Conservation (phyloP, 2,797 vertebrate genomes). For the Protonibea diacanthus region DNA sequence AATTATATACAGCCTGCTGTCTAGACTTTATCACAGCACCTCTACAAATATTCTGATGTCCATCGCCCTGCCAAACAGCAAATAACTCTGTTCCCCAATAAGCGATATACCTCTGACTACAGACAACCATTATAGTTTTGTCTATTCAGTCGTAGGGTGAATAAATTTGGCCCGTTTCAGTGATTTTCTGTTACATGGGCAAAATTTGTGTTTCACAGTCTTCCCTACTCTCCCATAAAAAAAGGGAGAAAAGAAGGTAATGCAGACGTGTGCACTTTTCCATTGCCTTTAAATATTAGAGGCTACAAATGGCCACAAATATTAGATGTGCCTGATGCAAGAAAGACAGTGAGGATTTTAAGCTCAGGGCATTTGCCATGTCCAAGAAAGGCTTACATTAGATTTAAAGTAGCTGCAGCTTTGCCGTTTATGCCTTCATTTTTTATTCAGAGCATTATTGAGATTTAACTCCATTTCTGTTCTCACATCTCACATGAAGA, state of each 20-base stretch:
- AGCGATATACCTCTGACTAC: background rate
- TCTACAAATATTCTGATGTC: constrained; percentile 53
- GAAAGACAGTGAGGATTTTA: background rate
- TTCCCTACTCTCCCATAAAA: background rate
- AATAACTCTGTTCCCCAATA: constrained; percentile 7
- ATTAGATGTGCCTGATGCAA: constrained; percentile 12
- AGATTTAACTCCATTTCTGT: constrained; percentile 5
- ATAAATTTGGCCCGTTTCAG: constrained; percentile 3
- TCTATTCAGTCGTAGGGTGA: background rate
- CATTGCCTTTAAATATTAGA: constrained; percentile 13
- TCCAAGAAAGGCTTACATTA: constrained; percentile 25
- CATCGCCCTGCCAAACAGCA: constrained; percentile 12
- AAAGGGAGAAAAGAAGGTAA: constrained; percentile 4
- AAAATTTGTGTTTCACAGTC: background rate
- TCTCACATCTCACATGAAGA: background rate
- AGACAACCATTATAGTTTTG: background rate
- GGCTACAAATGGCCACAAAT: constrained; percentile 2
- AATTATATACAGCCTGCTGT: constrained; percentile 84
- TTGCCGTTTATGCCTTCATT: background rate
- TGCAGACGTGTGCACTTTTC: constrained; percentile 6
- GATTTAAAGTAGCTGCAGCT: constrained; percentile 30
- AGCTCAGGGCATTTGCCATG: constrained; percentile 33
- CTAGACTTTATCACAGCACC: constrained; percentile 78
- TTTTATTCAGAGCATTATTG: constrained; percentile 5
- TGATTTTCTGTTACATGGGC: constrained; percentile 3